These are phyloP conservation scores for Zaprionus capensis DNA, from an alignment of 1,140 invertebrate species.

Conservation along the genomic window DNA sequence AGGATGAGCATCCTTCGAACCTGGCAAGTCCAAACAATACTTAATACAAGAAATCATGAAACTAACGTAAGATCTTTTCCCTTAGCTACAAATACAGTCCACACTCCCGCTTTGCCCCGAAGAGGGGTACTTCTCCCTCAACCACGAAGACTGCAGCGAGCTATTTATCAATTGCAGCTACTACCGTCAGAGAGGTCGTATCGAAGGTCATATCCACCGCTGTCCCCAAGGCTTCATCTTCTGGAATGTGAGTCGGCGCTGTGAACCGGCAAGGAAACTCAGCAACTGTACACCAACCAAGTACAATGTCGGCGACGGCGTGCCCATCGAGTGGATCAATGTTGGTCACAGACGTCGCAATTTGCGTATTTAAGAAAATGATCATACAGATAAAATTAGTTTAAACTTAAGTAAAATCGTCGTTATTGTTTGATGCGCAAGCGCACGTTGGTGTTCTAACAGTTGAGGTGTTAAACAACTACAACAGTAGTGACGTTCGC, in stretches of 20 bases:
- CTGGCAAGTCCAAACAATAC: constrained; percentile 49
- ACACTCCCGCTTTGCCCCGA: constrained; percentile 86
- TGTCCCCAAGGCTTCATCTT: constrained; percentile 91
- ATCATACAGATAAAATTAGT: constrained; percentile 35
- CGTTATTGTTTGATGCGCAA: constrained; percentile 73
- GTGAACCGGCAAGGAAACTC: constrained; percentile 85
- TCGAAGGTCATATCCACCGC: constrained; percentile 90
- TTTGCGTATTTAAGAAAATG: constrained; percentile 64
- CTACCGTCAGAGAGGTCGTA: constrained; percentile 83
- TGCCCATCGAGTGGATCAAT: constrained; percentile 81
- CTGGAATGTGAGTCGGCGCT: constrained; percentile 91
- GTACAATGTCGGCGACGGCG: constrained; percentile 63
- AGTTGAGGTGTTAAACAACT: not conserved
- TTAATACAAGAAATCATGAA: not conserved
- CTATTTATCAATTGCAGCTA: constrained; percentile 90
- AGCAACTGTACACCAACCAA: constrained; percentile 57
- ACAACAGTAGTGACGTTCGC: not conserved
- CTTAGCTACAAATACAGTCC: constrained; percentile 71
- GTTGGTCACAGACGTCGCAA: constrained; percentile 78
- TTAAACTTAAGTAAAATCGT: constrained; percentile 35
- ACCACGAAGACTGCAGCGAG: constrained; percentile 88
- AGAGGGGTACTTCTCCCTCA: constrained; percentile 89
- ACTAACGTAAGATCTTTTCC: not conserved
- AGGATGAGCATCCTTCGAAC: constrained; percentile 86
- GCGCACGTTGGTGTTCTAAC: not conserved